Evolutionary conservation across 2,797 vertebrate genomes (phyloP).

Genomic region (Triplophysa yarkandensis): DNA sequence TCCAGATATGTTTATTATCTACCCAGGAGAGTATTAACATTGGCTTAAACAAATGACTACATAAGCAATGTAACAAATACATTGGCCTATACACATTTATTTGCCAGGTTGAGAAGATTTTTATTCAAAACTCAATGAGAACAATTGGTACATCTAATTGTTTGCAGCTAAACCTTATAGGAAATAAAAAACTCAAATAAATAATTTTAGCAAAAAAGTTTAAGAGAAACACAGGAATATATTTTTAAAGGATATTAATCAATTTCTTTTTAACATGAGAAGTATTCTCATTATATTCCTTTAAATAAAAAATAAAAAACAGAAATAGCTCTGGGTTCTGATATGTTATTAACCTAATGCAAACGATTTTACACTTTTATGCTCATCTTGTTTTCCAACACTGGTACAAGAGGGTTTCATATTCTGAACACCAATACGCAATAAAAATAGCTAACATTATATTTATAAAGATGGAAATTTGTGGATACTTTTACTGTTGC

Average conservation of each 20-base stretch:
- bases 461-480: neutral
- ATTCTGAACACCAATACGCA: neutral
- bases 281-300: neutral
- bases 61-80: constrained; percentile 22
- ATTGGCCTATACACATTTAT: constrained; percentile 18
- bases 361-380: neutral
- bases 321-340: neutral
- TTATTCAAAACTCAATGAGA: constrained; percentile 5
- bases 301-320: neutral
- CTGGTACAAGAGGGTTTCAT: neutral
- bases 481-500: no score
- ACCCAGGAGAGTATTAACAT: neutral
- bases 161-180: neutral
- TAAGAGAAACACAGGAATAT: neutral
- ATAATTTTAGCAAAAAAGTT: neutral
- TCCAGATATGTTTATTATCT: neutral
- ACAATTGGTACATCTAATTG: neutral
- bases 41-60: neutral
- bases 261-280: neutral
- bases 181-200: neutral
- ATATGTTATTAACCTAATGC: neutral
- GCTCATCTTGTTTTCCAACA: neutral
- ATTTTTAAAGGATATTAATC: neutral
- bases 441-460: neutral
- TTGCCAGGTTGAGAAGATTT: constrained; percentile 6